These are phyloP conservation scores for Mermis nigrescens DNA, from an alignment of 2,888 invertebrate species.

Conservation along the genomic window DNA sequence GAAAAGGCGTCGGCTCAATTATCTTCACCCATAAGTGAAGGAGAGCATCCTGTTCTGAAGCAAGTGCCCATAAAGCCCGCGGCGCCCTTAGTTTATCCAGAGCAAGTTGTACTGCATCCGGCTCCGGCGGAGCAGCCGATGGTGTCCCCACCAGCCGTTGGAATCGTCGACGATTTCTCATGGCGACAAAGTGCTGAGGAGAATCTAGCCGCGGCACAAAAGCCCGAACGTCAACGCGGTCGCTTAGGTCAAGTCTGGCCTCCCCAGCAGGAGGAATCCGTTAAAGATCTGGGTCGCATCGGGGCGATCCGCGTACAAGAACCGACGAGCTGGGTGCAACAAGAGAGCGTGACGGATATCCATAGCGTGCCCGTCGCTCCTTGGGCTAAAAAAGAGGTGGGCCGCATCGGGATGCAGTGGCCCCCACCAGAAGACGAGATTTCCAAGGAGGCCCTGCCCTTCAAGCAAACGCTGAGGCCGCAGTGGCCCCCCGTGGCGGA, in stretches of 20 bases:
- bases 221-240: neutral
- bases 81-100: neutral
- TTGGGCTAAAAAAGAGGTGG: neutral
- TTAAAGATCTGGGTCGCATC: neutral
- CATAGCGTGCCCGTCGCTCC: neutral
- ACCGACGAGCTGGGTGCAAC: neutral
- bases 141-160: neutral
- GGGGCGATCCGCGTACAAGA: neutral
- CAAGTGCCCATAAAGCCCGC: neutral
- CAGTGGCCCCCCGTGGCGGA: neutral
- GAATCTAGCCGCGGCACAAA: neutral
- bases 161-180: neutral
- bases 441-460: neutral
- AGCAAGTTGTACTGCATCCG: neutral
- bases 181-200: neutral
- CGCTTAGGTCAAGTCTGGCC: neutral
- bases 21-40: neutral
- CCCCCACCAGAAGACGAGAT: slow-evolving; percentile 1
- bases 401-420: neutral
- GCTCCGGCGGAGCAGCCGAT: neutral
- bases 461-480: neutral
- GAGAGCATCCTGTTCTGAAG: neutral
- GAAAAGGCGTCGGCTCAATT: neutral
- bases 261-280: neutral
- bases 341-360: neutral